These are phyloP conservation scores for Siniperca chuatsi DNA, from an alignment of 2,113 vertebrate species.

Conservation along the genomic window DNA sequence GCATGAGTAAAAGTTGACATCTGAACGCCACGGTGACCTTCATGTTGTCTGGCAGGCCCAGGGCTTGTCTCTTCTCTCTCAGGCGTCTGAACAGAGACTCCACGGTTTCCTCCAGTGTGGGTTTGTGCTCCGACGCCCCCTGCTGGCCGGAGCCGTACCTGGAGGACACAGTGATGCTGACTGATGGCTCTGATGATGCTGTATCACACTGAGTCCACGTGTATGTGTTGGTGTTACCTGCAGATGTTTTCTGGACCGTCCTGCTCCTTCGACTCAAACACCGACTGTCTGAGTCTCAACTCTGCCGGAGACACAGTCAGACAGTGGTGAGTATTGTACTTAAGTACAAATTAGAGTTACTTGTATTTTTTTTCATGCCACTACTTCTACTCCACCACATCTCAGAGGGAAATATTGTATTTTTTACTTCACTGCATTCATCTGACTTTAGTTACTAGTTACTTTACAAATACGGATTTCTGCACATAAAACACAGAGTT, in stretches of 20 bases:
- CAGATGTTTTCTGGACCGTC: slow-evolving; percentile 43
- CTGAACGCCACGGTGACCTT: slow-evolving; percentile 84
- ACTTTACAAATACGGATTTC: no score
- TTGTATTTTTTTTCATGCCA: not conserved
- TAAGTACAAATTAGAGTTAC: not conserved
- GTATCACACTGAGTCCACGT: not conserved
- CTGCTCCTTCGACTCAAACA: slow-evolving; percentile 84
- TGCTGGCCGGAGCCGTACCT: slow-evolving; percentile 77
- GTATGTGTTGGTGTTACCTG: slow-evolving; percentile 66
- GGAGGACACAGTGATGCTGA: slow-evolving; percentile 11
- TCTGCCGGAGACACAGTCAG: slow-evolving; percentile 81
- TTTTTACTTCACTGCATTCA: no score
- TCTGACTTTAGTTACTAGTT: no score
- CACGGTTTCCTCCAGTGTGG: slow-evolving; percentile 88
- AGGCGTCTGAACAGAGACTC: slow-evolving; percentile 85
- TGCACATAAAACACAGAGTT: no score
- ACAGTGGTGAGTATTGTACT: no score
- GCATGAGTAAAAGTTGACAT: slow-evolving; percentile 18
- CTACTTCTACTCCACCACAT: no score
- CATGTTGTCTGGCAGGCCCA: slow-evolving; percentile 88
- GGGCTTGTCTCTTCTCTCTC: slow-evolving; percentile 87
- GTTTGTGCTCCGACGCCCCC: slow-evolving; percentile 79
- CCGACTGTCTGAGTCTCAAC: slow-evolving; percentile 90
- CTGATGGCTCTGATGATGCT: not conserved
- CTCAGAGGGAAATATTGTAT: no score